A percentile compares a stretch with the other conserved stretches of the same genome.
These are phyloP conservation scores for Reticulitermes speratus DNA, from an alignment of 1,140 invertebrate genomes.

Conservation along the genomic window DNA sequence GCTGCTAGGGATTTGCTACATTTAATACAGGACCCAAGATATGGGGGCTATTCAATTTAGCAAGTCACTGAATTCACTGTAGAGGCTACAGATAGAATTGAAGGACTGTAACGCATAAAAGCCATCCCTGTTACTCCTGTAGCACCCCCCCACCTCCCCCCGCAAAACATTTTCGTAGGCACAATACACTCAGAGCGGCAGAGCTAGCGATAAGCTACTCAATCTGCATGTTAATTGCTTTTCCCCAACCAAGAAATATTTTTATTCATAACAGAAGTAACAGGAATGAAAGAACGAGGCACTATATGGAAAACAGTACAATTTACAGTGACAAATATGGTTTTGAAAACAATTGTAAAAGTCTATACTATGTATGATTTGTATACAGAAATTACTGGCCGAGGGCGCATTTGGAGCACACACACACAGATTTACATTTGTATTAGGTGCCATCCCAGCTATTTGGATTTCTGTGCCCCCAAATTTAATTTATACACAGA, in stretches of 20 bases:
- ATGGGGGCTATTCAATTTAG: slow-evolving; percentile 28
- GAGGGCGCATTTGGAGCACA: too few species aligned
- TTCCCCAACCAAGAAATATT: background rate
- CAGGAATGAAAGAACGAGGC: background rate
- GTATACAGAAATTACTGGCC: too few species aligned
- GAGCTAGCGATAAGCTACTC: slow-evolving; percentile 23
- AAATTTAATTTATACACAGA: too few species aligned
- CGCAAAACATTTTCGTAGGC: background rate
- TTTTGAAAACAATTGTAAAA: too few species aligned
- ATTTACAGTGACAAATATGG: background rate
- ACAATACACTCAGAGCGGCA: background rate
- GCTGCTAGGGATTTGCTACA: slow-evolving; percentile 30
- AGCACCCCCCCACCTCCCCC: background rate
- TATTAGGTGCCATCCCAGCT: too few species aligned
- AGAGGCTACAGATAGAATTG: background rate
- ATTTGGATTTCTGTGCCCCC: too few species aligned
- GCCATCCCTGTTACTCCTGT: background rate
- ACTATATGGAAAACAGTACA: background rate
- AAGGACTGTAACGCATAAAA: background rate
- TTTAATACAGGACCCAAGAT: slow-evolving; percentile 25
- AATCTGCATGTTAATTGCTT: slow-evolving; percentile 32
- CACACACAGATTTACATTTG: too few species aligned
- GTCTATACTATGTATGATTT: too few species aligned
- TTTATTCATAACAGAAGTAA: background rate
- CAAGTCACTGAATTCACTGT: slow-evolving; percentile 29